These are phyloP conservation scores for Sphecodes monilicornis DNA, from an alignment of 2,888 invertebrate genomes.

Conservation along the genomic window DNA sequence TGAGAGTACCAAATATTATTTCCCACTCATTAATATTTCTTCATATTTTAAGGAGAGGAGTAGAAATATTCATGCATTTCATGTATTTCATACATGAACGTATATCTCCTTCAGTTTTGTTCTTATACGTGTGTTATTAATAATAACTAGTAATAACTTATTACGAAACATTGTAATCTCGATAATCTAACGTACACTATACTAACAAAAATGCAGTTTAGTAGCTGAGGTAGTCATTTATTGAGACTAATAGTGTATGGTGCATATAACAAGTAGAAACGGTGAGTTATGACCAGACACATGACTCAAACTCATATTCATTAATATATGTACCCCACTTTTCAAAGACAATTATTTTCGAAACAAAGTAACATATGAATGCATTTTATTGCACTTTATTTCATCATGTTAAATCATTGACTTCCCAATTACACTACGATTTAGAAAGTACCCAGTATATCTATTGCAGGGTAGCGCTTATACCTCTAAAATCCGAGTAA, in stretches of 20 bases:
- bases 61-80: too few relatives aligned
- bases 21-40: too few relatives aligned
- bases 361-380: not conserved
- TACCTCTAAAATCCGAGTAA: slow-evolving; percentile 1
- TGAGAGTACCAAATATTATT: too few relatives aligned
- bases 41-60: too few relatives aligned
- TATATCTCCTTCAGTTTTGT: too few relatives aligned
- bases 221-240: not conserved
- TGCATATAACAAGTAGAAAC: not conserved
- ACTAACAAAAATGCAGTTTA: not conserved
- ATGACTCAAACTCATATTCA: not conserved
- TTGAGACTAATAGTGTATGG: not conserved
- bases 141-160: not conserved
- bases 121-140: not conserved
- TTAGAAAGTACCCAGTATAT: not conserved
- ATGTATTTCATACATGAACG: too few relatives aligned
- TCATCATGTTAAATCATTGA: not conserved
- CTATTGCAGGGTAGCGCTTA: not conserved
- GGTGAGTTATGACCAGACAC: not conserved
- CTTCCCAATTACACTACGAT: not conserved
- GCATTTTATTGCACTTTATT: not conserved
- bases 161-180: not conserved
- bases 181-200: not conserved
- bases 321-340: not conserved
- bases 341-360: not conserved